Evolutionary conservation across 1,140 invertebrate genomes (phyloP).

Genomic region (Papilio xuthus): DNA sequence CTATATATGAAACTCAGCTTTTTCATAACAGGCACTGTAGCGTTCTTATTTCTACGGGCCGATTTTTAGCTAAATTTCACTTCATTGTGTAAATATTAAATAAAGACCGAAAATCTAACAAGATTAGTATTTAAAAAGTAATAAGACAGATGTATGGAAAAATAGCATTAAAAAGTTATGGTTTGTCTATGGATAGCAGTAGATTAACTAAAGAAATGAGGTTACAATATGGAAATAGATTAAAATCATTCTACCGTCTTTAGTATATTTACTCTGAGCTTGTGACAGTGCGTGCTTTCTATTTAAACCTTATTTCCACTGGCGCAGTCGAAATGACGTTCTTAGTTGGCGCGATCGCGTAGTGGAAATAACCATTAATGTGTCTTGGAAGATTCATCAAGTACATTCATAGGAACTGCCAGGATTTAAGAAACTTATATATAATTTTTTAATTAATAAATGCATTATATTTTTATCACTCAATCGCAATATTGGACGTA

Average conservation of each 20-base stretch:
- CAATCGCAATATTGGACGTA: conserved; percentile 17
- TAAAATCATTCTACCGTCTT: not conserved
- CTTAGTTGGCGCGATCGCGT: too few relatives aligned
- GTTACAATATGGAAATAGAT: not conserved
- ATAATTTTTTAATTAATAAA: conserved; percentile 32
- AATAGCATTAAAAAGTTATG: too few relatives aligned
- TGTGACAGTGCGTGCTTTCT: too few relatives aligned
- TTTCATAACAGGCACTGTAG: conserved; percentile 58
- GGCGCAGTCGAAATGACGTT: too few relatives aligned
- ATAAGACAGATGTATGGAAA: too few relatives aligned
- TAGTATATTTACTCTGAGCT: not conserved
- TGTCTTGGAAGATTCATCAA: conserved; percentile 6
- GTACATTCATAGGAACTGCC: conserved; percentile 21
- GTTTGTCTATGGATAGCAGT: too few relatives aligned
- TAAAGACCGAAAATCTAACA: too few relatives aligned
- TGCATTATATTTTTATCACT: conserved; percentile 22
- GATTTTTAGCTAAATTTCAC: conserved; percentile 52
- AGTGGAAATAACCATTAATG: not conserved
- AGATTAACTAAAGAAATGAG: too few relatives aligned
- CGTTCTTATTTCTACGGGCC: conserved; percentile 57
- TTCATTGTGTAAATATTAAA: too few relatives aligned
- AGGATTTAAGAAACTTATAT: not conserved
- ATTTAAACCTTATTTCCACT: too few relatives aligned
- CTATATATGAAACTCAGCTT: conserved; percentile 39
- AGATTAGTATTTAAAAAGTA: too few relatives aligned